phyloP scores from a whole-genome alignment of 2,888 invertebrate genomes.

The Campaea margaritaria region DNA sequence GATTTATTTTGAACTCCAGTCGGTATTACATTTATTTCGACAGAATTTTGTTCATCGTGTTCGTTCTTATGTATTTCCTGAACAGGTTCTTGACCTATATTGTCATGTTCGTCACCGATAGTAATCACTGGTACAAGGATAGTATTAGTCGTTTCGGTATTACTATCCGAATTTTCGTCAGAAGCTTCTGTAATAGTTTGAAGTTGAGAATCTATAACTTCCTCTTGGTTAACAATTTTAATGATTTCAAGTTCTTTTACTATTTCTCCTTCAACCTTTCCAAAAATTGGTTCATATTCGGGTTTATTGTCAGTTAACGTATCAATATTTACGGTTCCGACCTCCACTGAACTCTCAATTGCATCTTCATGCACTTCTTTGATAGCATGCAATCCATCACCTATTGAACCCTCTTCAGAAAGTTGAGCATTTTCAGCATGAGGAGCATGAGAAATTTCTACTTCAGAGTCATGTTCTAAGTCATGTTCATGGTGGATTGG shows the following conservation, averaged over 20 bases:
- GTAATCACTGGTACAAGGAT: constrained; percentile 19
- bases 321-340: constrained; percentile 3
- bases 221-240: constrained; percentile 1
- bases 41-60: background rate
- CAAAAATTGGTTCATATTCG: constrained; percentile 12
- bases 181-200: constrained; percentile 32
- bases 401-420: constrained; percentile 6
- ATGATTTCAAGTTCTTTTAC: constrained; percentile 10
- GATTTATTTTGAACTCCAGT: background rate
- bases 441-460: constrained; percentile 53
- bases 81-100: background rate
- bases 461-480: constrained; percentile 47
- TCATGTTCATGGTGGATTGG: constrained; percentile 47
- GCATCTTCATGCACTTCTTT: background rate
- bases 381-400: background rate
- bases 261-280: constrained; percentile 10
- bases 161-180: constrained; percentile 40
- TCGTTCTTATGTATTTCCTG: background rate
- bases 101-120: constrained; percentile 9
- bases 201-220: constrained; percentile 10
- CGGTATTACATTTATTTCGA: background rate
- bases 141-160: constrained; percentile 24
- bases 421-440: constrained; percentile 11
- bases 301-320: constrained; percentile 5
- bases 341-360: background rate